Evolutionary conservation across 2,888 invertebrate genomes (phyloP), one percentile per base, ranked within the genome.

Genomic region (Trichogramma evanescens): DNA sequence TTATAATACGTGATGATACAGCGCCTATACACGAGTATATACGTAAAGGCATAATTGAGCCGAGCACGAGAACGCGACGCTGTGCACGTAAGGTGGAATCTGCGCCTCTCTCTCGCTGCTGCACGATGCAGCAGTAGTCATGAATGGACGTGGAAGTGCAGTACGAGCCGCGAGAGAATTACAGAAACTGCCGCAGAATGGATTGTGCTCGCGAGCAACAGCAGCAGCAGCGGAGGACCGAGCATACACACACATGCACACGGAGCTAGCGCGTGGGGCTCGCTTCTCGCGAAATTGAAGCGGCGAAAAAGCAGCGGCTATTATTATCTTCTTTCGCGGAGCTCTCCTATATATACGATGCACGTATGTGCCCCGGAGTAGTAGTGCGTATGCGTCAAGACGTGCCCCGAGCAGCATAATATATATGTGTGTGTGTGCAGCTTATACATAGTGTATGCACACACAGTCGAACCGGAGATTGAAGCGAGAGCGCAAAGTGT

Each of bases 11-110:
- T 13, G 13, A 13, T 13, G 13, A 13, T 13, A 13, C 13, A 13
- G 13, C 13, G 13, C 13, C 13, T 13, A 13, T 13, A 13, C 13
- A 13, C 13, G 13, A 13, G 13, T 13, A 13, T 13, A 13, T 13
- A 13, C 13, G 13, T 13, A 13, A 13, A 63, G 67, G 71, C 70
- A 73, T 73, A 73, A 73, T 72, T 72, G 73, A 66, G 39, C 48
- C 2, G 56, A 13, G 13, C n/a, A 65, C 66, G 69, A 67, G 69
- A 65, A 66, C 67, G 66, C 65, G 63, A 61, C 59, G 42, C 54
- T 43, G 46, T 51, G 50, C 49, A 39, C 45, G 62, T 52, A 62
- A 42, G 57, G 55, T 42, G 52, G 7, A n/a, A 44, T 45, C 13
- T 6, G 46, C 38, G 43, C 43, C 4, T 13, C 58, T 6, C 10